Conservation (phyloP, 2,113 vertebrate species). For the Notiomystis cincta region DNA sequence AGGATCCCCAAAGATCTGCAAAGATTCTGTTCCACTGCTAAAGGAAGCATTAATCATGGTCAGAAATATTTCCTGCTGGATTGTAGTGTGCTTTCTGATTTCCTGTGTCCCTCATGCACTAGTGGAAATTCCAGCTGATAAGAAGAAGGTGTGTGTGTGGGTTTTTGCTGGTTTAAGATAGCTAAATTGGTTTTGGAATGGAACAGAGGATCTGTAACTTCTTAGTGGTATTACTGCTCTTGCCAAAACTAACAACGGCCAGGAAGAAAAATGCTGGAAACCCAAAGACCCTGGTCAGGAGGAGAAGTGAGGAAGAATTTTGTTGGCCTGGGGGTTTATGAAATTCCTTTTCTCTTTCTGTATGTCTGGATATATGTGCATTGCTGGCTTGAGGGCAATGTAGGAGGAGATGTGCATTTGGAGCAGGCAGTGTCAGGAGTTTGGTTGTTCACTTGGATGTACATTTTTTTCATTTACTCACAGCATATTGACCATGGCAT, state of each 20-base stretch:
- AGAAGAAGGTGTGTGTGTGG: rapidly evolving
- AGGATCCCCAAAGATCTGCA: neutral
- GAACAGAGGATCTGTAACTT: neutral
- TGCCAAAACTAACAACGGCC: neutral
- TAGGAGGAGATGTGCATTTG: neutral
- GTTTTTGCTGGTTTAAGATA: neutral
- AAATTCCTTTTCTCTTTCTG: neutral
- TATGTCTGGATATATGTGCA: neutral
- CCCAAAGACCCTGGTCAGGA: neutral
- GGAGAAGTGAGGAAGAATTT: neutral
- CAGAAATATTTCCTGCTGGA: constrained; percentile 9
- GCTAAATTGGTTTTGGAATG: neutral
- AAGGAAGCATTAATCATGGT: neutral
- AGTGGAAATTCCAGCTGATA: neutral
- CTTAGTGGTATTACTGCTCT: neutral
- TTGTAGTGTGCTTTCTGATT: neutral
- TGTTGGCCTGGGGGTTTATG: neutral
- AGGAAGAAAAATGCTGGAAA: neutral
- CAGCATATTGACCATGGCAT: neutral
- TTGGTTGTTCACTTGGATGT: neutral
- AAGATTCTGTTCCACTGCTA: neutral
- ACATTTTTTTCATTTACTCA: neutral
- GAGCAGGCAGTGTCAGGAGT: neutral
- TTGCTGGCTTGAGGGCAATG: neutral
- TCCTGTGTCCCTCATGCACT: neutral